Evolutionary conservation across 2,113 vertebrate genomes (phyloP).

Genomic region (Sprattus sprattus): DNA sequence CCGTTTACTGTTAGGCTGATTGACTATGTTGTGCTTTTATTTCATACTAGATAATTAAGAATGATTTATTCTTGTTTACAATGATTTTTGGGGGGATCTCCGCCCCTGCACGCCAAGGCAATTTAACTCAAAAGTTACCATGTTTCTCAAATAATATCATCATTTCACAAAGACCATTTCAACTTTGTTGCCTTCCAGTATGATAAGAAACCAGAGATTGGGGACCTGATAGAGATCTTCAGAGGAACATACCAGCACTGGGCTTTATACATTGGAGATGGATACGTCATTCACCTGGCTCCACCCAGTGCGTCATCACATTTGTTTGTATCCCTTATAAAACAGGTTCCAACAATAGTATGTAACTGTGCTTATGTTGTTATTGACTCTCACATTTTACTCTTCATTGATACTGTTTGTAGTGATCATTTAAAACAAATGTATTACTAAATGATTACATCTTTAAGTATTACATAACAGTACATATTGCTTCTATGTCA

Average conservation of each 20-base stretch:
- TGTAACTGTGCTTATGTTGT: not conserved
- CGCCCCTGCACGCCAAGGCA: too few species aligned
- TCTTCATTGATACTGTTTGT: not conserved
- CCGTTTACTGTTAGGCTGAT: too few species aligned
- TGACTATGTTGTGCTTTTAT: too few species aligned
- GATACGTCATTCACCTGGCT: slow-evolving; percentile 78
- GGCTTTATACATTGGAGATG: slow-evolving; percentile 81
- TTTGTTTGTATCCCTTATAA: not conserved
- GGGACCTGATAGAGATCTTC: slow-evolving; percentile 83
- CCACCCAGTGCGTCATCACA: slow-evolving; percentile 70
- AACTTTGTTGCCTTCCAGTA: slow-evolving; percentile 44
- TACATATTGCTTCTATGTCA: not conserved
- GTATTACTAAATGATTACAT: not conserved
- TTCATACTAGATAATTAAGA: too few species aligned
- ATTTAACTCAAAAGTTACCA: too few species aligned
- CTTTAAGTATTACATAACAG: not conserved
- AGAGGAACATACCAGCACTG: slow-evolving; percentile 79
- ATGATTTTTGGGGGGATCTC: too few species aligned
- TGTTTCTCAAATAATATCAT: not conserved
- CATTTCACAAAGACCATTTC: not conserved
- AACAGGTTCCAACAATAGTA: not conserved
- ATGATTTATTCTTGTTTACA: too few species aligned
- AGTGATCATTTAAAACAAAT: not conserved
- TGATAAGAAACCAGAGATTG: slow-evolving; percentile 68
- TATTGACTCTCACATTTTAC: not conserved